Evolutionary conservation across 2,888 invertebrate species (phyloP).

Genomic region (Embidobia sp.): DNA sequence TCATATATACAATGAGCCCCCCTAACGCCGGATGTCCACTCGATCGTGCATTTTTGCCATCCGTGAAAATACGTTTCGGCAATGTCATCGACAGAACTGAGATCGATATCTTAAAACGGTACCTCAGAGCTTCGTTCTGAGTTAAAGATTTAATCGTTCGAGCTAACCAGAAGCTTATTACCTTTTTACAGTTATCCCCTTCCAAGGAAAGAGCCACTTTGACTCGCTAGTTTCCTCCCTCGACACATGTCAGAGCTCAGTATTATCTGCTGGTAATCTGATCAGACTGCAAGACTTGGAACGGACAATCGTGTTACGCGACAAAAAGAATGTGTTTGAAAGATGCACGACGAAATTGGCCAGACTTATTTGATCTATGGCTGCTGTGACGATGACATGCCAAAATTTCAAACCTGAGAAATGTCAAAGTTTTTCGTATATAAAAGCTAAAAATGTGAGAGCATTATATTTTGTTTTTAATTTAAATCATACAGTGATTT

Average conservation of each 20-base stretch:
- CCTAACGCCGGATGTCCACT: not conserved
- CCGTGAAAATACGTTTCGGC: constrained; percentile 28
- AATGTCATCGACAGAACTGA: constrained; percentile 48
- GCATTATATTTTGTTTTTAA: too few species aligned
- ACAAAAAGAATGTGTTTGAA: constrained; percentile 36
- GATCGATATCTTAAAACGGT: constrained; percentile 42
- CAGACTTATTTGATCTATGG: constrained; percentile 39
- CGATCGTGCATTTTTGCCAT: constrained; percentile 14
- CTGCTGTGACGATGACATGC: constrained; percentile 3
- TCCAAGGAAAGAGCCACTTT: constrained; percentile 41
- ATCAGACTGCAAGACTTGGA: constrained; percentile 46
- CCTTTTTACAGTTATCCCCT: constrained; percentile 56
- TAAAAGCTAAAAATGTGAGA: too few species aligned
- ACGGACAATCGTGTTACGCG: constrained; percentile 54
- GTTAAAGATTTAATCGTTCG: constrained; percentile 57
- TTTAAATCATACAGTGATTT: too few species aligned
- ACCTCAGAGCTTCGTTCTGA: constrained; percentile 12
- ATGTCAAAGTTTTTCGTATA: too few species aligned
- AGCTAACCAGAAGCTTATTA: constrained; percentile 66
- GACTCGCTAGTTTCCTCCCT: constrained; percentile 38
- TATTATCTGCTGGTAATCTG: constrained; percentile 59
- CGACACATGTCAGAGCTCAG: constrained; percentile 46
- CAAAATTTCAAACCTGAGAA: constrained; percentile 14
- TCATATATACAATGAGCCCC: constrained; percentile 23
- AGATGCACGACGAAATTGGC: constrained; percentile 39